Conservation (phyloP, 2,113 vertebrate genomes). For the Antechinus stuartii region DNA sequence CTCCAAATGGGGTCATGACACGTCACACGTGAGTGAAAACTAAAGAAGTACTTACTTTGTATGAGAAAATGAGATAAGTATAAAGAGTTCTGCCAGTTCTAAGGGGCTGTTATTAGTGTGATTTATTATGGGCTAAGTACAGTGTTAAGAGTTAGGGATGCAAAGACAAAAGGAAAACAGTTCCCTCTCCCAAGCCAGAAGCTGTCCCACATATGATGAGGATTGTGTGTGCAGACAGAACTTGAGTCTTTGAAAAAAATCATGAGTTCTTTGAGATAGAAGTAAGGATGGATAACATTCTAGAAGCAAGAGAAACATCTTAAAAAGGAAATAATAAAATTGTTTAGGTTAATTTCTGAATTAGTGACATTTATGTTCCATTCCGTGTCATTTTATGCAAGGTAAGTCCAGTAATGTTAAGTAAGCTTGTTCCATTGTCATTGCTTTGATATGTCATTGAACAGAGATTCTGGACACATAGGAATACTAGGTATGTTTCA, state of each 20-base stretch:
- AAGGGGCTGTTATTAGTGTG: background rate
- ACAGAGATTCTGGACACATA: background rate
- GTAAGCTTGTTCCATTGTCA: background rate
- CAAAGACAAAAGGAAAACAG: background rate
- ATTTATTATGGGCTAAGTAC: background rate
- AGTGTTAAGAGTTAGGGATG: background rate
- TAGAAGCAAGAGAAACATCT: background rate
- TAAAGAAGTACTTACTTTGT: background rate
- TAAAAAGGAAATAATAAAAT: background rate
- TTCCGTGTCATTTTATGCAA: background rate
- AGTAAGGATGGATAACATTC: background rate
- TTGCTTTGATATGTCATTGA: background rate
- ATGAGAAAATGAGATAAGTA: background rate
- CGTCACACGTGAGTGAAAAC: background rate
- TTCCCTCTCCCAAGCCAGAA: background rate
- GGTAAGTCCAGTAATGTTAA: background rate
- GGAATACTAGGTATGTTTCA: background rate
- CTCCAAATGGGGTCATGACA: background rate
- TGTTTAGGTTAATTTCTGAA: background rate
- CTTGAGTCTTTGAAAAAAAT: background rate
- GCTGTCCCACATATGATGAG: background rate
- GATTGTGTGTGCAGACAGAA: background rate
- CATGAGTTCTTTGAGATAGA: background rate
- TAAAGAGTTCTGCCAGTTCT: background rate
- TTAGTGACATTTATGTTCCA: background rate